These are phyloP conservation scores for Tachysurus vachellii DNA, from an alignment of 2,113 vertebrate species.

Conservation along the genomic window DNA sequence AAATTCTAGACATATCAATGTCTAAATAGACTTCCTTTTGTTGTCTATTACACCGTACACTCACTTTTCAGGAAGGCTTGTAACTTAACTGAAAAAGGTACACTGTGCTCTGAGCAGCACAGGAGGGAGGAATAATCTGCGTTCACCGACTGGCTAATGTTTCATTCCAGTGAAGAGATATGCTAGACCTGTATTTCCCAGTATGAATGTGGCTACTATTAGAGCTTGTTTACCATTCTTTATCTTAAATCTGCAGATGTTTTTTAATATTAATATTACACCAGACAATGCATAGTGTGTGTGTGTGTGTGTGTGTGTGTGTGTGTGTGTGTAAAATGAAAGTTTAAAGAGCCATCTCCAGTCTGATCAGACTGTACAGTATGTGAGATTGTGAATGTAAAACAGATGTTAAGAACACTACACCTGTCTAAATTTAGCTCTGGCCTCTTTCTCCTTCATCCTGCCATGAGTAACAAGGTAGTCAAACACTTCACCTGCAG, in stretches of 20 bases:
- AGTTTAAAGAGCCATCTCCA: not conserved
- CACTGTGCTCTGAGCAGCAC: not conserved
- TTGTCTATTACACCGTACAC: not conserved
- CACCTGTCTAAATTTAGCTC: slow-evolving; percentile 99
- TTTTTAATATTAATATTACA: not conserved
- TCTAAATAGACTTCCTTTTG: not conserved
- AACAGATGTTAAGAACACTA: slow-evolving; percentile 58
- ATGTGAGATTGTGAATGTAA: slow-evolving; percentile 30
- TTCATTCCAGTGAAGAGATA: not conserved
- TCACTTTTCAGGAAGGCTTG: not conserved
- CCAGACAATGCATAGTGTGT: not conserved
- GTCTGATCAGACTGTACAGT: not conserved
- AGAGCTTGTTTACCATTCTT: not conserved
- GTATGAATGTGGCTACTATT: not conserved
- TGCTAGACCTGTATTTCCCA: not conserved
- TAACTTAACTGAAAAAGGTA: not conserved
- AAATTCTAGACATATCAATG: not conserved
- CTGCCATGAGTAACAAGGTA: slow-evolving; percentile 98
- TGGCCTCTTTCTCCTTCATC: slow-evolving; percentile 99
- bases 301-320: too few relatives aligned
- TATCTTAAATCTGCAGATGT: not conserved
- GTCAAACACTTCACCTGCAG: slow-evolving; percentile 95
- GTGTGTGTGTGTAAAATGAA: too few relatives aligned
- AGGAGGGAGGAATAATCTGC: not conserved
- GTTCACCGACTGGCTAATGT: not conserved